Base-by-base conservation (phyloP, 2,113 vertebrate species). In the Hydropotes inermis region DNA sequence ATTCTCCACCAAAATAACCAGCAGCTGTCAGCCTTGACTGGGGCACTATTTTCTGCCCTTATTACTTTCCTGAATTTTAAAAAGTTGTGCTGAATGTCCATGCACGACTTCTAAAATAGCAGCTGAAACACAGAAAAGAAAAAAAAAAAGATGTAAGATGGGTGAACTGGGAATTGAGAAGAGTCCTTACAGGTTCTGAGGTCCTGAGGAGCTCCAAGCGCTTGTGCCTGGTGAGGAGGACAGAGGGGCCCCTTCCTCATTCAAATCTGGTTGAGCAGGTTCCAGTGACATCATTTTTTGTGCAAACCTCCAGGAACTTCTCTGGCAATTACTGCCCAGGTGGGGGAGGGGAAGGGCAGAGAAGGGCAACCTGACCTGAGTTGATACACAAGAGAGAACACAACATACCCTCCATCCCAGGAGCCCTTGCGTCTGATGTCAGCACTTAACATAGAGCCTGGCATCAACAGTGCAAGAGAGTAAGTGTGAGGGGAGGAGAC, bases 111-210 rank as follows among this genome's bases (percentile, higher is more conserved):
- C 91, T 27, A 87, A 82, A 87, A 36, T 7, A 70, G 58, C 67
- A 21, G 21, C 58, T 81, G 43, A 78, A 52, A 19, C 7, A 52
- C 1, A 64, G 6, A 64, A 58, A 79, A 52, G 9, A 4, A 82
- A 23, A 79, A 9, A 82, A 21, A 11, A 4, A 1, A 19, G 16
- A 15, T n/a, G 45, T 43, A n/a, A 58, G 84, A 19, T 2, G 14
- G 67, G 33, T 36, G 39, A 87, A 3, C 2, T 0, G 2, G n/a
- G 39, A 16, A 36, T 23, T 3, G 87, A 33, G 54, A 45, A 28
- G 36, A 33, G 1, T n/a, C 39, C 43, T 28, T 57, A 1, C 15
- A 45, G 15, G 4, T 4, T 43, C n/a, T 1, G 0, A n/a, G 7
- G 74, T 52, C 4, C 55, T 28, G 10, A 58, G 45, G 23, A 1